Evolutionary conservation across 2,113 vertebrate species (phyloP).

Genomic region (Ictidomys tridecemlineatus): DNA sequence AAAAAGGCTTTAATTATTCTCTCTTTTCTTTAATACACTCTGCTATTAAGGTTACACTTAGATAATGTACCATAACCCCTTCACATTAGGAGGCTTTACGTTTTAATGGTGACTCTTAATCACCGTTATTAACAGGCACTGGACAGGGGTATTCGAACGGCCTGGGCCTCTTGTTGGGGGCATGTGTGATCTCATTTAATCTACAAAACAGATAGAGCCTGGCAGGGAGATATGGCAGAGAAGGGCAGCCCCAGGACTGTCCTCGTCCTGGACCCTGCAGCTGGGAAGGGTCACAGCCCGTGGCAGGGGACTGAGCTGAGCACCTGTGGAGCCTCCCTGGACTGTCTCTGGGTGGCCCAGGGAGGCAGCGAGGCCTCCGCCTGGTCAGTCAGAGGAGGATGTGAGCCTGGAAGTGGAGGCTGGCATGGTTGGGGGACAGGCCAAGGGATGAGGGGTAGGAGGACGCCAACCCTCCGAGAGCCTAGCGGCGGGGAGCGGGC

Average conservation of each 20-base stretch:
- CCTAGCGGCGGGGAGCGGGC: no score
- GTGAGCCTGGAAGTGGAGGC: no score
- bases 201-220: background rate
- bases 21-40: background rate
- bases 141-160: background rate
- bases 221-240: no score
- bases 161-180: background rate
- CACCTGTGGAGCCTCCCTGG: no score
- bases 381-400: background rate
- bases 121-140: background rate
- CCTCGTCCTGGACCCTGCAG: no score
- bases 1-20: background rate
- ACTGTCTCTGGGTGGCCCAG: background rate
- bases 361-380: background rate
- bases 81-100: background rate
- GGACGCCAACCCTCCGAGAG: accelerated
- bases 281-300: no score
- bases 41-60: background rate
- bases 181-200: background rate
- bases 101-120: background rate
- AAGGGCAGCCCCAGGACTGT: no score
- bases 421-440: accelerated
- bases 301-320: no score
- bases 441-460: accelerated
- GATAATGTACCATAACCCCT: background rate